A percentile compares a stretch with the other conserved stretches of the same genome.
Conservation (phyloP, 2,113 vertebrate genomes). For the Burhinus oedicnemus region DNA sequence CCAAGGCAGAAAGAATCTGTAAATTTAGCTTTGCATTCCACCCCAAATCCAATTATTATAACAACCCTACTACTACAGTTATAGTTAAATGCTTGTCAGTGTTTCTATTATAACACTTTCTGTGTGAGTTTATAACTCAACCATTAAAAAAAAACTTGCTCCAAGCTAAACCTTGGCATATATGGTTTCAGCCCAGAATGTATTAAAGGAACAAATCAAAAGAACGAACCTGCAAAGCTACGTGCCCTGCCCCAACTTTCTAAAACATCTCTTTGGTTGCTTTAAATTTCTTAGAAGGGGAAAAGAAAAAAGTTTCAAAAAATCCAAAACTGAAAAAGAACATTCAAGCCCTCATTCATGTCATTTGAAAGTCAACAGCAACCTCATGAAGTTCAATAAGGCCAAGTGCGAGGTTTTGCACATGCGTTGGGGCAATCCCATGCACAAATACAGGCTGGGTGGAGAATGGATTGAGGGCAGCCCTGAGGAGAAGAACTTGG, state of each 20-base stretch:
- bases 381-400: no score
- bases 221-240: neutral
- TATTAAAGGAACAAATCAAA: neutral
- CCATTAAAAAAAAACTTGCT: neutral
- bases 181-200: neutral
- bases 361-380: neutral
- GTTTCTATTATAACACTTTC: slow-evolving; percentile 22
- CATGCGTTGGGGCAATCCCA: no score
- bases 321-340: neutral
- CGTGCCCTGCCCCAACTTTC: neutral
- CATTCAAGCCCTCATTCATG: neutral
- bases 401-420: no score
- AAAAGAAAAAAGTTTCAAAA: neutral
- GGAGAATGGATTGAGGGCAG: no score
- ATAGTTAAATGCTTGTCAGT: slow-evolving; percentile 25
- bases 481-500: no score
- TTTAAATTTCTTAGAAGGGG: neutral
- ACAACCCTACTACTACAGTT: neutral
- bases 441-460: no score
- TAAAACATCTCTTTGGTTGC: neutral
- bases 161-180: slow-evolving; percentile 15
- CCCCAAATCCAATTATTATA: slow-evolving; percentile 69
- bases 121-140: slow-evolving; percentile 37
- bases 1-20: slow-evolving; percentile 45
- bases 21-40: slow-evolving; percentile 57